Conservation (phyloP, 2,888 invertebrate species). For the Sclerodermus sp. region DNA sequence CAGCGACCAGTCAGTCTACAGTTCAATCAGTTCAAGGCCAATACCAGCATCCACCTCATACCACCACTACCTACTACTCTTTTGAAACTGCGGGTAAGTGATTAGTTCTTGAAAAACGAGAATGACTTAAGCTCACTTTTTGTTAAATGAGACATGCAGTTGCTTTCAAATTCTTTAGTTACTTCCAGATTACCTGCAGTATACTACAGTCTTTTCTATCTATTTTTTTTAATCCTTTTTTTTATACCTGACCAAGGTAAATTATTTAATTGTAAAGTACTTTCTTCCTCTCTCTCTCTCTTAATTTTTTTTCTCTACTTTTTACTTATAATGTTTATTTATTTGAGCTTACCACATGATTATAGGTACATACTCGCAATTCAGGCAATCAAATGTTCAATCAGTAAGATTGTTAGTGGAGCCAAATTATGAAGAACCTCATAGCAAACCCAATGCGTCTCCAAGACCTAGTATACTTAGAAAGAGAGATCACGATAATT, state of each 20-base stretch:
- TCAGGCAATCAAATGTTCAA: slow-evolving; percentile 47
- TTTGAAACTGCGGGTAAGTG: slow-evolving; percentile 46
- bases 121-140: too few relatives aligned
- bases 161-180: too few relatives aligned
- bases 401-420: slow-evolving; percentile 54
- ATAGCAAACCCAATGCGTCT: slow-evolving; percentile 62
- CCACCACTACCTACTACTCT: slow-evolving; percentile 50
- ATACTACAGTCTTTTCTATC: too few relatives aligned
- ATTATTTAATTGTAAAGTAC: not conserved
- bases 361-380: slow-evolving; percentile 48
- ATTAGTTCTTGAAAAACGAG: not conserved
- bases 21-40: slow-evolving; percentile 43
- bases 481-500: slow-evolving; percentile 78
- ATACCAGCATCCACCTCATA: slow-evolving; percentile 46
- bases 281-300: not conserved
- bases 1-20: slow-evolving; percentile 22
- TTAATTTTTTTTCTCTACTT: slow-evolving; percentile 6
- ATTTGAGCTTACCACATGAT: not conserved
- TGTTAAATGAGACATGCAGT: too few relatives aligned
- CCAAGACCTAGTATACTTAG: slow-evolving; percentile 84
- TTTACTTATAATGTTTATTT: not conserved
- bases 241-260: not conserved
- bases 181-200: too few relatives aligned
- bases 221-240: slow-evolving; percentile 2
- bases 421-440: slow-evolving; percentile 50